Base-by-base conservation (phyloP, 2,888 invertebrate genomes). In the Idaea biselata region DNA sequence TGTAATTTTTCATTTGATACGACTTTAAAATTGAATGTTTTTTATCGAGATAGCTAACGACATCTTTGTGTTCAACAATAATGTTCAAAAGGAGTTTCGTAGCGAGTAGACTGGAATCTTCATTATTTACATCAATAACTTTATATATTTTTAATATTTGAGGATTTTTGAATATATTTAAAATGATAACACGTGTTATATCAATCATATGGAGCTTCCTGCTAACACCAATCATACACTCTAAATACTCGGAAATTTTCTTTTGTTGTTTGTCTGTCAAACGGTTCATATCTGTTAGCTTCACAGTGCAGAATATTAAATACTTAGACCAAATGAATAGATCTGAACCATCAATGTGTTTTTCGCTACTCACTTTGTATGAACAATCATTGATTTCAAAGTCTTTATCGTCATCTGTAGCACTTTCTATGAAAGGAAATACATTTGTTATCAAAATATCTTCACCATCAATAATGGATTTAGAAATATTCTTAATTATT, bases 1-100 rank as follows among this genome's bases (percentile, higher is more conserved):
- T 76, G 58, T 93, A 86, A 66, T 94, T 91, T 77, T 94, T 95
- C 63, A 91, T 87, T 73, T 91, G 92, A 71, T 93, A 95, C 1
- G 93, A 87, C 60, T 85, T 84, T 17, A 94, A 78, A 65, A 93
- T 74, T 58, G 75, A 83, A 65, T 83, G 77, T 68, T 82, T 88
- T 16, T 72, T 78, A 66, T 86, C 79, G 60, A 89, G 79, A 75
- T 83, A 80, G n/a, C 73, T 78, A 5, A 90, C 69, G 1, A 86
- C 80, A 61, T 88, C 87, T 64, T 69, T 73, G 65, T 89, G 76
- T 44, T 82, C 67, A 25, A 65, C 74, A 18, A 91, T 77, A 25
- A 89, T 74, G 66, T 89, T 72, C 18, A 91, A 68, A 16, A 92
- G 68, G 68, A 89, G 86, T 61, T 82, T 77, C 0, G 92, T 91